Percentiles rank a stretch among this genome's conserved stretches.
These are phyloP conservation scores for Carassius auratus DNA, from an alignment of 2,113 vertebrate species.

Conservation along the genomic window DNA sequence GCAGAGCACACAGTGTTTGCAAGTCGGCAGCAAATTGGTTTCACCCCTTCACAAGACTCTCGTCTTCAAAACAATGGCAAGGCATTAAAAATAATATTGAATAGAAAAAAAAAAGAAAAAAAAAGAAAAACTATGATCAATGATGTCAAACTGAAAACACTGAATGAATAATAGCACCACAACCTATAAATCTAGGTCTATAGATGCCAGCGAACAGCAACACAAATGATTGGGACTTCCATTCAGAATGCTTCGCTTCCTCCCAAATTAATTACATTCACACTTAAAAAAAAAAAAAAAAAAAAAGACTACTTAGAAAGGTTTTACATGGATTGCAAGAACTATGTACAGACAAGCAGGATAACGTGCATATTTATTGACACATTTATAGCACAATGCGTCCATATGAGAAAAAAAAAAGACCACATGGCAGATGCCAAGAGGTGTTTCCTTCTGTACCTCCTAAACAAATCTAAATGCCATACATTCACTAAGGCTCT, in stretches of 20 bases:
- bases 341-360: slow-evolving; percentile 59
- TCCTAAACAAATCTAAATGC: slow-evolving; percentile 81
- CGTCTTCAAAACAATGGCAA: slow-evolving; percentile 55
- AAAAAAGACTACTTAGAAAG: slow-evolving; percentile 37
- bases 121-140: not conserved
- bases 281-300: slow-evolving; percentile 38
- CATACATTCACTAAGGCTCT: slow-evolving; percentile 92
- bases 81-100: slow-evolving; percentile 25
- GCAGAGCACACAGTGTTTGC: slow-evolving; percentile 67
- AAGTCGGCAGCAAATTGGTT: slow-evolving; percentile 57
- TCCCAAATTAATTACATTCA: slow-evolving; percentile 36
- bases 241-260: slow-evolving; percentile 23
- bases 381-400: slow-evolving; percentile 87
- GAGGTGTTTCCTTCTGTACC: slow-evolving; percentile 85
- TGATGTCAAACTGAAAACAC: slow-evolving; percentile 46
- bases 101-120: not conserved
- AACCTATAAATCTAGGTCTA: slow-evolving; percentile 37
- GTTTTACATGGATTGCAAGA: slow-evolving; percentile 37
- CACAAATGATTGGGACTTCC: slow-evolving; percentile 44
- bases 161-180: slow-evolving; percentile 42
- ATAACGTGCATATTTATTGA: slow-evolving; percentile 86
- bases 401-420: slow-evolving; percentile 76
- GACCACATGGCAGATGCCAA: slow-evolving; percentile 81
- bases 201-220: slow-evolving; percentile 21
- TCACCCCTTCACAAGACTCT: slow-evolving; percentile 50